phyloP scores from a whole-genome alignment of 2,113 vertebrate genomes.

The Myrmecobius fasciatus region DNA sequence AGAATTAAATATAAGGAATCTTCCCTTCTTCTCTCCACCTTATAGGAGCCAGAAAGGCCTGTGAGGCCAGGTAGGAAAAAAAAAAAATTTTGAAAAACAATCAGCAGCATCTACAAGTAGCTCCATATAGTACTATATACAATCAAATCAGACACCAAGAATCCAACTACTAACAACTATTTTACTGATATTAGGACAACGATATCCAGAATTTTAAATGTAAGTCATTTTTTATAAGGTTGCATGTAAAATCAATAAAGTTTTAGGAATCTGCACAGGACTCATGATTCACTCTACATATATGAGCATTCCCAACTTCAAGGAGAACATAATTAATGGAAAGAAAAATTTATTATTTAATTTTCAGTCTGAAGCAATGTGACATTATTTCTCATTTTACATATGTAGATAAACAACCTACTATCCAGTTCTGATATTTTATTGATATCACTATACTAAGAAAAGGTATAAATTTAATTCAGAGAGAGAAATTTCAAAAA shows the following conservation, averaged over 20 bases:
- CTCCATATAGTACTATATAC: background rate
- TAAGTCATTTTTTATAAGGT: background rate
- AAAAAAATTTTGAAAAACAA: conserved; percentile 37
- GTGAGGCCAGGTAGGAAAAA: conserved; percentile 6
- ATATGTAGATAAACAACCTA: background rate
- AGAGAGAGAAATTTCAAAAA: background rate
- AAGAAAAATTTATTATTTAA: conserved; percentile 24
- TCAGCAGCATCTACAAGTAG: background rate
- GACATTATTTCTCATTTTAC: background rate
- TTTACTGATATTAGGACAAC: background rate
- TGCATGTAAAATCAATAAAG: background rate
- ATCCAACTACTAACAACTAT: background rate
- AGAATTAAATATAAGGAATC: background rate
- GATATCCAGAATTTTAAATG: background rate
- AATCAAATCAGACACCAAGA: conserved; percentile 1
- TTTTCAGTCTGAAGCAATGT: background rate
- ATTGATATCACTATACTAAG: background rate
- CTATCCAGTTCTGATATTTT: background rate
- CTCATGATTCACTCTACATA: conserved; percentile 18
- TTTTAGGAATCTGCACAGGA: conserved; percentile 6
- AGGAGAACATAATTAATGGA: conserved; percentile 17
- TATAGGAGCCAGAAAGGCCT: background rate
- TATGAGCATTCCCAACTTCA: background rate
- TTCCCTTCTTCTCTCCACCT: background rate
- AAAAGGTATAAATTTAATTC: background rate